These are phyloP conservation scores for Apaloderma vittatum DNA, from an alignment of 2,113 vertebrate species.

Conservation along the genomic window DNA sequence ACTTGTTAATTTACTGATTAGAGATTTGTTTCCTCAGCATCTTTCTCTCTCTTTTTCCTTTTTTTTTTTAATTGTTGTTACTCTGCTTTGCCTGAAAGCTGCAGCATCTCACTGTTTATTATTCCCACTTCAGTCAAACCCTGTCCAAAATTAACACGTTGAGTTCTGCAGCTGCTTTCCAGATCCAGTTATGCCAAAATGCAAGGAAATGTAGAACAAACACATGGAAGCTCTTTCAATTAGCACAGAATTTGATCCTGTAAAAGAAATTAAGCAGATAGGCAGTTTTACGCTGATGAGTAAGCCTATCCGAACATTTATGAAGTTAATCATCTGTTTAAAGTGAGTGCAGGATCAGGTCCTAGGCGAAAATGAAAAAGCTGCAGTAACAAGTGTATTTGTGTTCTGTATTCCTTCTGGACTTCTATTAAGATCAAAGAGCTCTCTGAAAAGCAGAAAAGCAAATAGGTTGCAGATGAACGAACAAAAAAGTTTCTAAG, in stretches of 20 bases:
- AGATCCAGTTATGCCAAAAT: not conserved
- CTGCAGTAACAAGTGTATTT: slow-evolving; percentile 68
- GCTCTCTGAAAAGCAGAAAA: slow-evolving; percentile 48
- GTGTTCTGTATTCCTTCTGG: slow-evolving; percentile 58
- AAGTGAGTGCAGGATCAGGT: slow-evolving; percentile 55
- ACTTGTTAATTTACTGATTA: slow-evolving; percentile 34
- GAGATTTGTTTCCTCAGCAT: slow-evolving; percentile 26
- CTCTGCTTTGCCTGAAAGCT: slow-evolving; percentile 88
- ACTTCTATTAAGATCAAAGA: slow-evolving; percentile 70
- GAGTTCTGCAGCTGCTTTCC: not conserved
- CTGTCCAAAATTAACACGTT: slow-evolving; percentile 80
- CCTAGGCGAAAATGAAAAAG: slow-evolving; percentile 48
- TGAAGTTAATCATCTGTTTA: slow-evolving; percentile 67
- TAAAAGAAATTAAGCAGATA: slow-evolving; percentile 54
- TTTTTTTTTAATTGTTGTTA: slow-evolving; percentile 84
- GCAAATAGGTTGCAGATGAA: slow-evolving; percentile 67
- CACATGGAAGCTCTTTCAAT: slow-evolving; percentile 61
- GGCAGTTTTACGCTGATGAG: slow-evolving; percentile 60
- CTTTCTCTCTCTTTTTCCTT: not conserved
- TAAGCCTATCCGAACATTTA: slow-evolving; percentile 38
- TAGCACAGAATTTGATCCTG: slow-evolving; percentile 61
- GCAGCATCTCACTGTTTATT: slow-evolving; percentile 87
- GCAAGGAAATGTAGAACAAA: slow-evolving; percentile 50
- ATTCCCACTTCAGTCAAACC: slow-evolving; percentile 81
- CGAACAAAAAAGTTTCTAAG: slow-evolving; percentile 47